Conservation (phyloP, 2,888 invertebrate species). For the Entomobrya multifasciata region DNA sequence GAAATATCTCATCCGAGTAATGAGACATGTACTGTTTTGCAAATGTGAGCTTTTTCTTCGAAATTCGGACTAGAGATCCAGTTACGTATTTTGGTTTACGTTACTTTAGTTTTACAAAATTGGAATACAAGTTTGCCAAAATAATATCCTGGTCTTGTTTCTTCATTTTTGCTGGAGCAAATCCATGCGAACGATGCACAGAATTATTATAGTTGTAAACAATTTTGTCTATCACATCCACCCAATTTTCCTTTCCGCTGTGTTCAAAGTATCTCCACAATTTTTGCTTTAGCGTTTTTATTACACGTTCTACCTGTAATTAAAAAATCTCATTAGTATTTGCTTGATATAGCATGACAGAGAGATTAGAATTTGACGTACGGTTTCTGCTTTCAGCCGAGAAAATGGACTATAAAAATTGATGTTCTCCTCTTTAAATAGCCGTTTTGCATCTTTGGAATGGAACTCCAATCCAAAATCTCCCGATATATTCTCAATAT, state of each 20-base stretch:
- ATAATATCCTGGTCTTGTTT: constrained; percentile 28
- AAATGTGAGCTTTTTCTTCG: background rate
- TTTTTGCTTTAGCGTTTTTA: constrained; percentile 27
- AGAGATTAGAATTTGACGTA: too few relatives aligned
- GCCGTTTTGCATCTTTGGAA: background rate
- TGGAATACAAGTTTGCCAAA: background rate
- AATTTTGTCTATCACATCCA: background rate
- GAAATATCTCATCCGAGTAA: constrained; percentile 26
- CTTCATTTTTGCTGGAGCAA: background rate
- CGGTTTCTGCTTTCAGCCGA: too few relatives aligned
- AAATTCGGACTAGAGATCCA: background rate
- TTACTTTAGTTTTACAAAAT: background rate
- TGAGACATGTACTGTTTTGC: constrained; percentile 2
- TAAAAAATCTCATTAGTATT: too few relatives aligned
- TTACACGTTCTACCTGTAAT: constrained; percentile 22
- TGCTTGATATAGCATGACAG: too few relatives aligned
- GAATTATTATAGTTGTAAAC: constrained; percentile 20
- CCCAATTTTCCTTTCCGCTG: background rate
- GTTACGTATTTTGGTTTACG: background rate
- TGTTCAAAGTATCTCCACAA: constrained; percentile 18
- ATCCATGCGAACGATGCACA: constrained; percentile 9
- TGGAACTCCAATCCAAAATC: background rate
- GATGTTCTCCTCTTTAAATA: background rate
- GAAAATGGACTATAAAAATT: too few relatives aligned
- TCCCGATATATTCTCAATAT: background rate